Evolutionary conservation across 1,140 invertebrate genomes (phyloP).

Genomic region (Orchesella cincta): DNA sequence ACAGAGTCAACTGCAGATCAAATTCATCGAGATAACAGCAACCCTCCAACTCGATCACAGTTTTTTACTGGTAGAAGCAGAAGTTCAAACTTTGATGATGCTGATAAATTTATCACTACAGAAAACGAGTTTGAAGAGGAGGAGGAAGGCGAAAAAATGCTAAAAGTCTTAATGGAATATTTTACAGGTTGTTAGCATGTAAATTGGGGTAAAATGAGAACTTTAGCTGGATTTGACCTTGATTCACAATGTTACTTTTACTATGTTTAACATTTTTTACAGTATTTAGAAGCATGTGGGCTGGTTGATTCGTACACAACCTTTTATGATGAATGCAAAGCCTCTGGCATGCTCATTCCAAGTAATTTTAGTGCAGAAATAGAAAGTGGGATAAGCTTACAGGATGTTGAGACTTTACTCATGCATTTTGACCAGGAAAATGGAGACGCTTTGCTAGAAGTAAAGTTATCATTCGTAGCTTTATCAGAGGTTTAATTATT

Average conservation of each 20-base stretch:
- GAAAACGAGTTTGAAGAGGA: too few species aligned
- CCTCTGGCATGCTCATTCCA: neutral
- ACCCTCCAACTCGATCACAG: too few species aligned
- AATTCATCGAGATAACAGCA: too few species aligned
- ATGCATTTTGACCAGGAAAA: slow-evolving; percentile 28
- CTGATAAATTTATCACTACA: too few species aligned
- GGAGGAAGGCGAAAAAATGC: neutral
- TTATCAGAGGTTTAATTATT: too few species aligned
- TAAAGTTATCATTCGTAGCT: slow-evolving; percentile 4
- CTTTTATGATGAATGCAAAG: slow-evolving; percentile 18
- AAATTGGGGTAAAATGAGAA: neutral
- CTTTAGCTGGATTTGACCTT: too few species aligned
- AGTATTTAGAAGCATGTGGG: slow-evolving; percentile 12
- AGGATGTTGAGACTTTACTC: slow-evolving; percentile 7
- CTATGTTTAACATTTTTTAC: neutral
- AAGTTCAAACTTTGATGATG: too few species aligned
- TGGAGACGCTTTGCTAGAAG: slow-evolving; percentile 12
- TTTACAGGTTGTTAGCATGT: neutral
- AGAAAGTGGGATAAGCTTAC: neutral
- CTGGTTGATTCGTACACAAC: neutral
- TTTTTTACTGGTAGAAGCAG: too few species aligned
- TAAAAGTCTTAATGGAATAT: slow-evolving; percentile 6
- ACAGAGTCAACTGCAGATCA: too few species aligned
- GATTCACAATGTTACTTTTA: neutral
- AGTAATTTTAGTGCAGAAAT: neutral